These are phyloP conservation scores for Sebastes nivosus DNA, from an alignment of 2,797 vertebrate species.

Conservation along the genomic window DNA sequence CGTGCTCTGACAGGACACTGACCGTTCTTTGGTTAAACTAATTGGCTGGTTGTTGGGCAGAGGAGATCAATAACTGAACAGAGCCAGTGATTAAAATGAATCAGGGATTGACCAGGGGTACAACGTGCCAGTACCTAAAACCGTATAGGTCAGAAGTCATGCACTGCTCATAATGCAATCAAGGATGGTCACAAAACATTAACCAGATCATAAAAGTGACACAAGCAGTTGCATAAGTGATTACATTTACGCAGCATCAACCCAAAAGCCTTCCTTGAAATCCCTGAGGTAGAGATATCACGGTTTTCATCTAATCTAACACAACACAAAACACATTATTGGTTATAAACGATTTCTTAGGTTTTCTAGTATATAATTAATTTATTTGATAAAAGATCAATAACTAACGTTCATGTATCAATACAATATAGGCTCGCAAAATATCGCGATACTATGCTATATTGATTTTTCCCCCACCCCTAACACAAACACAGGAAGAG, in stretches of 20 bases:
- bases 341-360: too few relatives aligned
- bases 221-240: not conserved
- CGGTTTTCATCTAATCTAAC: not conserved
- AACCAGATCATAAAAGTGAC: not conserved
- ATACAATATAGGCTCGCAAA: too few relatives aligned
- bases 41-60: slow-evolving; percentile 52
- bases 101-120: slow-evolving; percentile 23
- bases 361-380: too few relatives aligned
- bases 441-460: too few relatives aligned
- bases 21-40: slow-evolving; percentile 42
- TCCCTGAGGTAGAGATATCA: not conserved
- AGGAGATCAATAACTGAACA: slow-evolving; percentile 51
- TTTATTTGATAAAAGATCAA: too few relatives aligned
- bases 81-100: slow-evolving; percentile 55
- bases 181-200: not conserved
- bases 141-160: not conserved
- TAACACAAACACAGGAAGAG: slow-evolving; percentile 9
- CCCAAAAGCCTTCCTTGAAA: not conserved
- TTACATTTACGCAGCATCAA: not conserved
- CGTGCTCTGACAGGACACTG: slow-evolving; percentile 29
- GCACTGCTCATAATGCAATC: not conserved
- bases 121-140: not conserved
- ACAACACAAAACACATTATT: not conserved
- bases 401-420: too few relatives aligned
- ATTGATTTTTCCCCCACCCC: too few relatives aligned